Conservation (phyloP, 2,888 invertebrate species). For the Caprella mutica region DNA sequence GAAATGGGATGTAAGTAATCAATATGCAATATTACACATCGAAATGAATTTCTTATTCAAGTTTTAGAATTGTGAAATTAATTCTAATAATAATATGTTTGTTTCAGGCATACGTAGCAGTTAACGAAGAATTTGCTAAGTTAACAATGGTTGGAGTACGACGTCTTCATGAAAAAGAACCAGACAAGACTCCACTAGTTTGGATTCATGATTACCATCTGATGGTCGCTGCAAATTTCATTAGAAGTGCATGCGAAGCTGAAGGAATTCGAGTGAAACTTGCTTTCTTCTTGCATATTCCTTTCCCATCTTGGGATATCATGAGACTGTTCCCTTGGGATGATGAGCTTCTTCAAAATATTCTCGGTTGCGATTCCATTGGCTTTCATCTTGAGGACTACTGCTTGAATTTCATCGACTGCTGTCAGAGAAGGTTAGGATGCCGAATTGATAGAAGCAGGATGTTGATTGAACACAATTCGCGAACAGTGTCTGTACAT, state of each 20-base stretch:
- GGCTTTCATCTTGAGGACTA: slow-evolving; percentile 44
- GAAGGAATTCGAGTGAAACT: slow-evolving; percentile 39
- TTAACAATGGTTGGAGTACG: slow-evolving; percentile 40
- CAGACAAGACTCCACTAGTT: slow-evolving; percentile 42
- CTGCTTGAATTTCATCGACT: slow-evolving; percentile 43
- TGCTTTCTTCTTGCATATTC: slow-evolving; percentile 48
- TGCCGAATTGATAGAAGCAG: slow-evolving; percentile 41
- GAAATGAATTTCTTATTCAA: too few relatives aligned
- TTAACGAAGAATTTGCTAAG: slow-evolving; percentile 41
- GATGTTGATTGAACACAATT: slow-evolving; percentile 41
- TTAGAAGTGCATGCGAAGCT: slow-evolving; percentile 40
- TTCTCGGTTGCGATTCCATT: slow-evolving; percentile 45
- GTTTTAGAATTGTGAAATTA: too few relatives aligned
- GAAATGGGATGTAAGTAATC: slow-evolving; percentile 39
- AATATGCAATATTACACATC: too few relatives aligned
- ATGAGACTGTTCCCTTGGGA: slow-evolving; percentile 44
- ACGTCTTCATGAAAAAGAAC: slow-evolving; percentile 37
- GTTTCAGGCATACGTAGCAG: slow-evolving; percentile 39
- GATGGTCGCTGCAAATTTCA: slow-evolving; percentile 44
- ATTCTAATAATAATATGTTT: too few relatives aligned
- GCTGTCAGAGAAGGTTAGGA: slow-evolving; percentile 41
- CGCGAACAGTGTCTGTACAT: slow-evolving; percentile 41
- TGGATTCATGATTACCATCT: slow-evolving; percentile 49
- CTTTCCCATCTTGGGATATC: slow-evolving; percentile 46
- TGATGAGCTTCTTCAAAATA: slow-evolving; percentile 44